Conservation (phyloP, 2,113 vertebrate genomes). For the Otolemur garnettii region DNA sequence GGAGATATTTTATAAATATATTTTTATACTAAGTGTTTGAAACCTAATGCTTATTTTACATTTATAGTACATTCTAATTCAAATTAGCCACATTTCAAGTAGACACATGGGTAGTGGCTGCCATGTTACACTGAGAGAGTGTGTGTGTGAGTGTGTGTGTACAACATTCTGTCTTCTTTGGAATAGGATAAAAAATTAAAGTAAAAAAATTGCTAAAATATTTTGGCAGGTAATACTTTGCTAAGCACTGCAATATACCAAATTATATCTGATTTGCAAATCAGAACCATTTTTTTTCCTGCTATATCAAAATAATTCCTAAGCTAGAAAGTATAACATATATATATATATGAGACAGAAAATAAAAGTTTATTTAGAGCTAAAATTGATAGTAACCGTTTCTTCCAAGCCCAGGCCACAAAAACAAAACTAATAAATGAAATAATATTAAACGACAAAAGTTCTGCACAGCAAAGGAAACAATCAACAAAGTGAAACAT, state of each 20-base stretch:
- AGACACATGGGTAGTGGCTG: not conserved
- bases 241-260: not conserved
- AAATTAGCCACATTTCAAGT: not conserved
- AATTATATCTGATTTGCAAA: not conserved
- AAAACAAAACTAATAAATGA: not conserved
- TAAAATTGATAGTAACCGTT: slow-evolving; percentile 38
- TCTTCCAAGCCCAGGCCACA: not conserved
- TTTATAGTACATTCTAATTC: not conserved
- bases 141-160: not conserved
- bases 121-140: not conserved
- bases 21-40: not conserved
- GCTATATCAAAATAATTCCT: not conserved
- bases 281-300: not conserved
- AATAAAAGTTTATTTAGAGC: slow-evolving; percentile 6
- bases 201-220: not conserved
- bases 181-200: not conserved
- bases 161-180: not conserved
- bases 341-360: not conserved
- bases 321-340: not conserved
- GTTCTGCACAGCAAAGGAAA: not conserved
- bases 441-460: not conserved
- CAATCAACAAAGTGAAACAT: not conserved
- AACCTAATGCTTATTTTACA: slow-evolving; percentile 14
- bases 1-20: not conserved
- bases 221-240: not conserved